Evolutionary conservation across 2,888 invertebrate genomes (phyloP).

Genomic region (Oasisia sp.): DNA sequence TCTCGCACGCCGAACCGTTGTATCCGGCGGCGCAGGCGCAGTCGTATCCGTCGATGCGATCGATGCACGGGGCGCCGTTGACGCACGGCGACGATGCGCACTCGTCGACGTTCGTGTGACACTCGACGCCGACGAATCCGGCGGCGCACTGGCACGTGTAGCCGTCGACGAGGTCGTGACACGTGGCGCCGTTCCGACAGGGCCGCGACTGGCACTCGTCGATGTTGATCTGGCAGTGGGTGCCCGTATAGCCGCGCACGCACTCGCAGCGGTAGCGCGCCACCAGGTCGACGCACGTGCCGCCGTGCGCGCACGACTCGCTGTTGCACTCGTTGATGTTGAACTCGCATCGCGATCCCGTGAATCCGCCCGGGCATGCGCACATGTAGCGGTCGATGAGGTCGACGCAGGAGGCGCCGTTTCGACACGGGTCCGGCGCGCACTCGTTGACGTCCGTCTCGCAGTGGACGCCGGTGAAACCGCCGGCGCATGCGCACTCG

Average conservation of each 20-base stretch:
- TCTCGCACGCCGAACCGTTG: conserved; percentile 39
- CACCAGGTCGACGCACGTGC: conserved; percentile 44
- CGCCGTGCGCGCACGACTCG: conserved; percentile 40
- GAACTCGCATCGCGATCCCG: conserved; percentile 42
- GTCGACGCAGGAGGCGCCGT: conserved; percentile 42
- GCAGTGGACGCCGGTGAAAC: conserved; percentile 46
- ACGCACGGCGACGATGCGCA: conserved; percentile 94
- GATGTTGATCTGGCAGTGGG: conserved; percentile 79
- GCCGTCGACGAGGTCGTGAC: conserved; percentile 28
- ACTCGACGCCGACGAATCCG: conserved; percentile 67
- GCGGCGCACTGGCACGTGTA: conserved; percentile 31
- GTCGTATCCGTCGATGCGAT: conserved; percentile 39
- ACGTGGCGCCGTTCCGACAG: conserved; percentile 25
- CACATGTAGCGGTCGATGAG: conserved; percentile 41
- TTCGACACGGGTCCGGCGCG: conserved; percentile 31
- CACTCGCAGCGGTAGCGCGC: conserved; percentile 26
- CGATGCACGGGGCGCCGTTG: conserved; percentile 73
- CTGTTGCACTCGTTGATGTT: conserved; percentile 43
- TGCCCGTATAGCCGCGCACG: conserved; percentile 68
- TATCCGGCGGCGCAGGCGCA: conserved; percentile 31
- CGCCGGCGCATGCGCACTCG: conserved; percentile 27
- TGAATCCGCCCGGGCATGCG: conserved; percentile 44
- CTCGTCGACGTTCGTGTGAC: conserved; percentile 60
- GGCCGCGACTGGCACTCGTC: conserved; percentile 81
- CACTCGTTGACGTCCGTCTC: conserved; percentile 68